phyloP scores from a whole-genome alignment of 30 jellyfish, hydroid and myxozoan species.

The Haliclystus octoradiatus region DNA sequence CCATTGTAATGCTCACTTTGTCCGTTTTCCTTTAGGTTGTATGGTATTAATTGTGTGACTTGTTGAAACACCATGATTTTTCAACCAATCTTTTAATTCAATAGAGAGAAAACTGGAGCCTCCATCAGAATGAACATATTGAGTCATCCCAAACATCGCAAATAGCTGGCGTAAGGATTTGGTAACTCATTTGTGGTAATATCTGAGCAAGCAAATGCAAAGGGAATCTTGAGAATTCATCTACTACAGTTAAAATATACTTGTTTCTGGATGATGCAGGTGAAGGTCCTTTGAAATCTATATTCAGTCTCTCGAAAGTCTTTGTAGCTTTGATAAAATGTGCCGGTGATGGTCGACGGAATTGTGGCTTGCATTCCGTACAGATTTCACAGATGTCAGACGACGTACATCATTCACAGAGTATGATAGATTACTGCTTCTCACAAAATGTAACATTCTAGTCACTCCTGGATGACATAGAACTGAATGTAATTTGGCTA shows the following conservation, averaged over 20 bases:
- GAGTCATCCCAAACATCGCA: constrained; percentile 43
- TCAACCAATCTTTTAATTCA: constrained; percentile 18
- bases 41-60: too few relatives aligned
- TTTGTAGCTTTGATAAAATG: constrained; percentile 11
- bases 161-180: constrained; percentile 20
- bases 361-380: constrained; percentile 29
- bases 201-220: background rate
- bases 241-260: too few relatives aligned
- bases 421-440: constrained; percentile 1
- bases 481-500: constrained; percentile 18
- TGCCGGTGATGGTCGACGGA: background rate
- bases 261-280: too few relatives aligned
- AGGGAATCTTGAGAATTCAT: too few relatives aligned
- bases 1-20: constrained; percentile 28
- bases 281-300: too few relatives aligned
- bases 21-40: constrained; percentile 13
- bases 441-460: constrained; percentile 29
- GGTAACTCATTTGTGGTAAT: too few relatives aligned
- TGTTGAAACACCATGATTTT: too few relatives aligned
- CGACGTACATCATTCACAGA: constrained; percentile 20
- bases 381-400: constrained; percentile 5
- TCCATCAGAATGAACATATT: constrained; percentile 32
- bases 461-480: constrained; percentile 82
- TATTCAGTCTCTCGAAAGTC: too few relatives aligned
- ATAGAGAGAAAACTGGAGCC: constrained; percentile 12